Evolutionary conservation across 2,797 vertebrate genomes (phyloP).

Genomic region (Urocyon cinereoargenteus): DNA sequence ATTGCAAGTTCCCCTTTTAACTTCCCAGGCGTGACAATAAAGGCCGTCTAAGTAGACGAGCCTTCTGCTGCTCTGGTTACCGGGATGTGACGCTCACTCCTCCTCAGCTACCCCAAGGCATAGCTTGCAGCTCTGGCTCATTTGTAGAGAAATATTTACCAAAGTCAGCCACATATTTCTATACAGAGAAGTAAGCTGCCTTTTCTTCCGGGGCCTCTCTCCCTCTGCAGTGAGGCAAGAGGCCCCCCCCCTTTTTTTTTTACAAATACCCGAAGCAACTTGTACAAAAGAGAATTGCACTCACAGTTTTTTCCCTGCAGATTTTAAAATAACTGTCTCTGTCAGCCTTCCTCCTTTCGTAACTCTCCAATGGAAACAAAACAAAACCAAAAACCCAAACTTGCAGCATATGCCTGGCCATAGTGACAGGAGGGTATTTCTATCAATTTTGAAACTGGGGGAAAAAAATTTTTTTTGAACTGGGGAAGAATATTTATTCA

Average conservation of each 20-base stretch:
- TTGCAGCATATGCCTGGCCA: neutral
- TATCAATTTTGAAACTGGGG: neutral
- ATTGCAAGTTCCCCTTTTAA: constrained; percentile 69
- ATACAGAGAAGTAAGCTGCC: neutral
- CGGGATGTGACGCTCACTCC: neutral
- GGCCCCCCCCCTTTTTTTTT: neutral
- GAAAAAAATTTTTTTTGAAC: neutral
- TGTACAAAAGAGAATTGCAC: neutral
- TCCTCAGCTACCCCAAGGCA: neutral
- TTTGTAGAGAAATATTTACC: constrained; percentile 38
- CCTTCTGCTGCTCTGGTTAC: neutral
- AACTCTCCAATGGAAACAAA: neutral
- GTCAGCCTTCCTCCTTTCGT: neutral
- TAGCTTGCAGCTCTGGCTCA: constrained; percentile 27
- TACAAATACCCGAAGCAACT: neutral
- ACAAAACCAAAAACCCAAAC: neutral
- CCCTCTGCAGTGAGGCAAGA: neutral
- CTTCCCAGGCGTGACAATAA: constrained; percentile 50
- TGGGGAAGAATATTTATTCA: neutral
- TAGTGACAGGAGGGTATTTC: neutral
- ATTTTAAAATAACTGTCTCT: constrained; percentile 54
- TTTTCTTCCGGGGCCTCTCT: neutral
- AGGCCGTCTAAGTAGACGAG: neutral
- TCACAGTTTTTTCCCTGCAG: neutral
- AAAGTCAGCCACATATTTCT: constrained; percentile 33